Base-by-base conservation (phyloP, 92 coral and sea anemone genomes). In the Umimayanthus kanabou region DNA sequence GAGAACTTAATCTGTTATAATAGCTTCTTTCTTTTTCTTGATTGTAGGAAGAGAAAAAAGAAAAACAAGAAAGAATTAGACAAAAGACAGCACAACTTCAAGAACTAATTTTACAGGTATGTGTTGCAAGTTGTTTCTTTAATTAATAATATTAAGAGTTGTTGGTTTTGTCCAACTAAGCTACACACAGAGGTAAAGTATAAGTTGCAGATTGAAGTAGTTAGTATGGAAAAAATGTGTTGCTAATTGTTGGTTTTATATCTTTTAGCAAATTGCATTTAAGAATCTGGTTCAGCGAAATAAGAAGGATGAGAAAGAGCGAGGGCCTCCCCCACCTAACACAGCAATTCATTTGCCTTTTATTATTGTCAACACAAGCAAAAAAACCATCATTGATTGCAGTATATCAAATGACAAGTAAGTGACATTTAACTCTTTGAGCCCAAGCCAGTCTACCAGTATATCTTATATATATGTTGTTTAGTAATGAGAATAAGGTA, bases 391-490 rank as follows among this genome's bases (percentile, higher is more conserved):
- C n/a, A 97, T 97, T 90, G 99, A 97, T 89, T 97, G 99, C 88
- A 97, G 99, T 78, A 97, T 97, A 86, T 97, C 99, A 61, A 97
- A 97, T 88, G 99, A 97, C 91, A 97, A 97, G 99, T 97, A 71
- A 92, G 99, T 89, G 15, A 57, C 47, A 5, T 22, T 22, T 5
- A 61, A 18, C 66, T 1, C 5, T 42, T 42, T 4, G 5, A 42
- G 5, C 45, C 5, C 45, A 42, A 4, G 5, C 5, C 37, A 2
- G 37, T 33, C 37, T 33, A 33, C 2, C 37, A 33, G 37, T 33
- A 2, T 33, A 33, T 33, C 37, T 33, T 33, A 33, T 33, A 2
- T 33, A 33, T 33, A 33, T 0, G 37, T 33, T 33, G 37, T 33
- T 33, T 33, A 2, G 37, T 33, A 33, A 33, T 0, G 37, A 33